phyloP scores from a whole-genome alignment of 2,888 invertebrate species.

The Drosophila gaucha region DNA sequence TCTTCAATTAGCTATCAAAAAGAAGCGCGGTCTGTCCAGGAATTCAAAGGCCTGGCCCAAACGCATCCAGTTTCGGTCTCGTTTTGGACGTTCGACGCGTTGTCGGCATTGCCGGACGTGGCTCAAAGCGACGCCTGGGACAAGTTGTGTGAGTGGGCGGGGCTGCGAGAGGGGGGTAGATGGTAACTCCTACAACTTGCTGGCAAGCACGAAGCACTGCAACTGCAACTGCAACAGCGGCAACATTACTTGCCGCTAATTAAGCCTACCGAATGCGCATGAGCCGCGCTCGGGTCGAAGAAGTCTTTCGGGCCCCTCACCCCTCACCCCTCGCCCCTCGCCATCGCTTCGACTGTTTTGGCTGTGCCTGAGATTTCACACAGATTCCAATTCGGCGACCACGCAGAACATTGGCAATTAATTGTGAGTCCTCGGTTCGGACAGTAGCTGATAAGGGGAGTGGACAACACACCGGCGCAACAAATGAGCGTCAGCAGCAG shows the following conservation, averaged over 20 bases:
- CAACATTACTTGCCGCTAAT: slow-evolving; percentile 82
- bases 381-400: slow-evolving; percentile 70
- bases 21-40: slow-evolving; percentile 41
- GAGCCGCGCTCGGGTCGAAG: slow-evolving; percentile 31
- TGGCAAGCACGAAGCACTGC: slow-evolving; percentile 37
- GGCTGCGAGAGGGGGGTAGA: background rate
- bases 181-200: slow-evolving; percentile 63
- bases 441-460: slow-evolving; percentile 75
- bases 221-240: slow-evolving; percentile 40
- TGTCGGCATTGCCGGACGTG: slow-evolving; percentile 35
- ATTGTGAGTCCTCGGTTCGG: slow-evolving; percentile 69
- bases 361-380: slow-evolving; percentile 70
- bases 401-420: slow-evolving; percentile 76
- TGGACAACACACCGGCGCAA: slow-evolving; percentile 46
- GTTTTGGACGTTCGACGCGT: slow-evolving; percentile 43
- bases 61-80: slow-evolving; percentile 56
- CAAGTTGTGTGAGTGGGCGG: background rate
- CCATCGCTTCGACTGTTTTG: too few relatives aligned
- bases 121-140: slow-evolving; percentile 47
- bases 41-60: slow-evolving; percentile 62
- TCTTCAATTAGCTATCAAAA: slow-evolving; percentile 82
- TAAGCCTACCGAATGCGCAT: slow-evolving; percentile 78
- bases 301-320: too few relatives aligned
- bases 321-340: slow-evolving; percentile 1
- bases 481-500: slow-evolving; percentile 39